A percentile compares a stretch with the other conserved stretches of the same genome.
Conservation (phyloP, 2,888 invertebrate genomes). For the Mesopsocus fuscifrons region DNA sequence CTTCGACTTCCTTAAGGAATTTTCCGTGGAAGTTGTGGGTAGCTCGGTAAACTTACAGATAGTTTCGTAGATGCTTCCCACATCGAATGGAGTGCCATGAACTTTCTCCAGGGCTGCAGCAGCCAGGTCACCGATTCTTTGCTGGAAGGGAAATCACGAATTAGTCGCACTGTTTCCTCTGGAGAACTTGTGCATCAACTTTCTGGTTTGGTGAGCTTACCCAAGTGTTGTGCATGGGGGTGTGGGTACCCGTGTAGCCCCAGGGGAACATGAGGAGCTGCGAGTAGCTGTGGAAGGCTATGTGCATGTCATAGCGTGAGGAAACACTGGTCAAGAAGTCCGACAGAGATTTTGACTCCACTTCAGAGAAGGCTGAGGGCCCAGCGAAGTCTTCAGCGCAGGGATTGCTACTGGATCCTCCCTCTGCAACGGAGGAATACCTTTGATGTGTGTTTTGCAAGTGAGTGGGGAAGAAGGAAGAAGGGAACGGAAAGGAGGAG, state of each 20-base stretch:
- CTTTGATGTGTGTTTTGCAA: background rate
- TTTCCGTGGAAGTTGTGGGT: too few species aligned
- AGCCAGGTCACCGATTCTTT: slow-evolving; percentile 28
- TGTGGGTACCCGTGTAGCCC: slow-evolving; percentile 17
- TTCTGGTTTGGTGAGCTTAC: slow-evolving; percentile 14
- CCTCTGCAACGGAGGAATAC: too few species aligned
- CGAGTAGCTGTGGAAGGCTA: slow-evolving; percentile 27
- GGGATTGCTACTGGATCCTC: slow-evolving; percentile 25
- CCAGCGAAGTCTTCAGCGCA: slow-evolving; percentile 29
- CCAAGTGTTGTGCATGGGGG: slow-evolving; percentile 16
- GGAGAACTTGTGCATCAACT: background rate
- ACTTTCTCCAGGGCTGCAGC: slow-evolving; percentile 31
- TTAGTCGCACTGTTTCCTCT: background rate
- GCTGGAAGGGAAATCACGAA: slow-evolving; percentile 21
- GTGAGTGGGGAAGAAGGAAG: background rate
- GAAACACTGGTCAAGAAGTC: slow-evolving; percentile 21
- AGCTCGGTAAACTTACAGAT: slow-evolving; percentile 29
- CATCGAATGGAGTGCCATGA: slow-evolving; percentile 37
- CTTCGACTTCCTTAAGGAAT: too few species aligned
- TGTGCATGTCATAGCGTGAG: slow-evolving; percentile 21
- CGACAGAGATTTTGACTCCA: slow-evolving; percentile 26
- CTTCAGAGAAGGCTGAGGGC: slow-evolving; percentile 27
- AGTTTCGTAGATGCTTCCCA: slow-evolving; percentile 38
- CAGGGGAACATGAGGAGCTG: slow-evolving; percentile 19
- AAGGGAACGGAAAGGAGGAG: too few species aligned